Evolutionary conservation across 2,888 invertebrate species (phyloP).

Genomic region (Andricus curvator): DNA sequence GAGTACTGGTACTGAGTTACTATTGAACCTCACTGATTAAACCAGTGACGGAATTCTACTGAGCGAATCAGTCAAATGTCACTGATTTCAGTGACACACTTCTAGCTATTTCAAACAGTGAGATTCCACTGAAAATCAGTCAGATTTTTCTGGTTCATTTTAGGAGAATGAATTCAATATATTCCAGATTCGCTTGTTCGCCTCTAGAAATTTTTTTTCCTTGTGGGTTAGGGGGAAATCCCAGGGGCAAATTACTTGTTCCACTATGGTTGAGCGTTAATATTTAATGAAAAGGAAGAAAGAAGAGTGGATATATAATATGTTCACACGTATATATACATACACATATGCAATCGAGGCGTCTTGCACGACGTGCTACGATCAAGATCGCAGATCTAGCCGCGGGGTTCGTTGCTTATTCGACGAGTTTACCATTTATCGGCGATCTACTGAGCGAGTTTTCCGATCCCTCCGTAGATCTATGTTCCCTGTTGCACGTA

Average conservation of each 20-base stretch:
- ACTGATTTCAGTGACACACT: too few relatives aligned
- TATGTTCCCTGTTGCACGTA: constrained; percentile 53
- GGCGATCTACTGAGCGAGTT: constrained; percentile 69
- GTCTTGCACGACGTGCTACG: constrained; percentile 67
- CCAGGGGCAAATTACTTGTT: constrained; percentile 39
- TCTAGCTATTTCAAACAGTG: too few relatives aligned
- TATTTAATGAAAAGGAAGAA: constrained; percentile 59
- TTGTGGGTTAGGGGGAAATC: constrained; percentile 4
- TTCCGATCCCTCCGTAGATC: constrained; percentile 65
- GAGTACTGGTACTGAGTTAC: too few relatives aligned
- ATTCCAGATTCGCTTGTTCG: too few relatives aligned
- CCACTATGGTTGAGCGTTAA: constrained; percentile 52
- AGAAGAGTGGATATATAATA: constrained; percentile 46
- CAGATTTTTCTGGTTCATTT: too few relatives aligned
- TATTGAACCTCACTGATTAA: too few relatives aligned
- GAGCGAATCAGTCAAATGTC: too few relatives aligned
- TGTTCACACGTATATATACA: neutral
- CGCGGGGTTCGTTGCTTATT: constrained; percentile 63
- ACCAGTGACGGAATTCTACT: too few relatives aligned
- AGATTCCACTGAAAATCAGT: too few relatives aligned
- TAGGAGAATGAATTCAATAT: too few relatives aligned
- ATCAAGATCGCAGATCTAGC: constrained; percentile 69
- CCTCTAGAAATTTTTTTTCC: too few relatives aligned
- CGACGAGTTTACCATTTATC: constrained; percentile 69
- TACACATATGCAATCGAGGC: constrained; percentile 47